phyloP scores from a whole-genome alignment of 2,888 invertebrate species.

The Eustalomyia histrio region DNA sequence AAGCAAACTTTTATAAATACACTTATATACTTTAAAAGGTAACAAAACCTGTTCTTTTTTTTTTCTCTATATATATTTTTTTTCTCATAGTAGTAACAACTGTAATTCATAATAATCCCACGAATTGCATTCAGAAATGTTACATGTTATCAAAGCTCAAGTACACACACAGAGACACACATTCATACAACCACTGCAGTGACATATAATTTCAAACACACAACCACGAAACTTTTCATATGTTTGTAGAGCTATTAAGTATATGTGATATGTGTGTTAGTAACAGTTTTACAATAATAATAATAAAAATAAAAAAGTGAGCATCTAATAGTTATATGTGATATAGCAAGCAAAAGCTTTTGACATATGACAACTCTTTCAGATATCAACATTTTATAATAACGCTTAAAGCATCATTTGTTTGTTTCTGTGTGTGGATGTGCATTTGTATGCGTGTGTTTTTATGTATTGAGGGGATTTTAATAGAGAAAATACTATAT shows the following conservation, averaged over 20 bases:
- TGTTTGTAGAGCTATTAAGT: neutral
- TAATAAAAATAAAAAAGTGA: conserved; percentile 37
- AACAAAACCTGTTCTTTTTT: neutral
- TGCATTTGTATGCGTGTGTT: neutral
- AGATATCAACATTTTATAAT: conserved; percentile 26
- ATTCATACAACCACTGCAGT: neutral
- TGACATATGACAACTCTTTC: conserved; percentile 53
- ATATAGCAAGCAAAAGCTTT: conserved; percentile 30
- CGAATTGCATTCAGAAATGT: conserved; percentile 46
- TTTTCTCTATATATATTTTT: neutral
- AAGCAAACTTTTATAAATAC: neutral
- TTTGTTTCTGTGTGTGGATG: neutral
- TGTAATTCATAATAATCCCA: conserved; percentile 56
- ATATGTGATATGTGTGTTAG: neutral
- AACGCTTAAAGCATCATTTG: conserved; percentile 26
- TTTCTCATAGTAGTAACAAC: conserved; percentile 41
- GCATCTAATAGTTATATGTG: conserved; percentile 19
- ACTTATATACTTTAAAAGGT: neutral
- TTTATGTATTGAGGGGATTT: conserved; percentile 17
- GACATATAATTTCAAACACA: neutral
- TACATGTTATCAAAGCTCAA: conserved; percentile 37
- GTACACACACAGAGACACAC: neutral
- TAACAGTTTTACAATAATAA: conserved; percentile 24
- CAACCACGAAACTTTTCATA: neutral
- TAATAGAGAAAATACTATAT: conserved; percentile 33